Evolutionary conservation across 1,140 invertebrate species (phyloP).

Genomic region (Mylabris phalerata): DNA sequence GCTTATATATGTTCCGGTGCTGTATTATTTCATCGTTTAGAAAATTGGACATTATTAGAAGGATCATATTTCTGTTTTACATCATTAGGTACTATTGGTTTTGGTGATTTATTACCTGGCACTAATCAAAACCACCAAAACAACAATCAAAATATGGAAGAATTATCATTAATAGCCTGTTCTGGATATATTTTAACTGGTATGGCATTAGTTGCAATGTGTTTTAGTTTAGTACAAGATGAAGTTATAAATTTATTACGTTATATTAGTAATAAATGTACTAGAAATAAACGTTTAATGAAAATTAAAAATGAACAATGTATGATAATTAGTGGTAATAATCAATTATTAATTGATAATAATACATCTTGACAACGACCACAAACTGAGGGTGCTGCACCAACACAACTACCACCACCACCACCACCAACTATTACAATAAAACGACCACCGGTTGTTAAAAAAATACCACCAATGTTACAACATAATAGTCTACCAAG

Average conservation of each 20-base stretch:
- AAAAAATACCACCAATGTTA: conserved; percentile 46
- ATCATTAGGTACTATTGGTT: conserved; percentile 60
- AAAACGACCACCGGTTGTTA: conserved; percentile 38
- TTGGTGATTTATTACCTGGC: conserved; percentile 73
- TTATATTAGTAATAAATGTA: conserved; percentile 33
- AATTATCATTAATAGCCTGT: conserved; percentile 70
- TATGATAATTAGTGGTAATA: conserved; percentile 41
- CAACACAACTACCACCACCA: conserved; percentile 8
- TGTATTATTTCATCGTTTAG: conserved; percentile 80
- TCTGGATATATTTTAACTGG: conserved; percentile 88
- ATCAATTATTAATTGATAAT: too few species aligned
- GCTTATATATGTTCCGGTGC: conserved; percentile 88
- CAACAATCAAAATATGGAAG: conserved; percentile 54
- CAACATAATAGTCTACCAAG: conserved; percentile 56
- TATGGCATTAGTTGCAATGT: conserved; percentile 93
- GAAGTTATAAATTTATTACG: conserved; percentile 58
- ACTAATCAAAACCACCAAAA: too few species aligned
- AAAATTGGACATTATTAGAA: conserved; percentile 87
- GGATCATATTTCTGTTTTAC: conserved; percentile 81
- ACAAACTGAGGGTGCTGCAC: conserved; percentile 45
- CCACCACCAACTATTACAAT: too few species aligned
- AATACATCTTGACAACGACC: conserved; percentile 56
- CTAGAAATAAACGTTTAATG: conserved; percentile 17
- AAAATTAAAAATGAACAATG: conserved; percentile 49
- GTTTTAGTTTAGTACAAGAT: conserved; percentile 92